phyloP scores from a whole-genome alignment of 2,113 vertebrate species.

The Epinephelus moara region DNA sequence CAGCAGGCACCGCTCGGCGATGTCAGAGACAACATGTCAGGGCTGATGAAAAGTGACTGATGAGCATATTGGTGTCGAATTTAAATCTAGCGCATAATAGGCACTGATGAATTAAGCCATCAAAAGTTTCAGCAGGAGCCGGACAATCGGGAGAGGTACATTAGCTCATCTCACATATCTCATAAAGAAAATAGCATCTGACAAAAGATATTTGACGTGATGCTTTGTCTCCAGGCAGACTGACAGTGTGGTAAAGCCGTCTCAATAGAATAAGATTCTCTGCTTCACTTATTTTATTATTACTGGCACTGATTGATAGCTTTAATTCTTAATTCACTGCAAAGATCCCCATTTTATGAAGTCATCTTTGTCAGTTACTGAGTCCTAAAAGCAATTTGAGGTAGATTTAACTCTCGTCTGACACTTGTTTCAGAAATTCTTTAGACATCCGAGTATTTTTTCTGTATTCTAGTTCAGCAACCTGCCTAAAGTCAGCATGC shows the following conservation, averaged over 20 bases:
- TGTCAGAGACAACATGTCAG: constrained; percentile 48
- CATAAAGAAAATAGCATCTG: constrained; percentile 44
- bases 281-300: constrained; percentile 8
- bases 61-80: constrained; percentile 60
- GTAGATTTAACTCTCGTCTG: not conserved
- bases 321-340: constrained; percentile 41
- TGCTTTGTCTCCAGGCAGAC: constrained; percentile 24
- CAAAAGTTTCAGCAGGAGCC: constrained; percentile 41
- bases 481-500: no score
- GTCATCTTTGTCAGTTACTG: constrained; percentile 9
- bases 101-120: constrained; percentile 65
- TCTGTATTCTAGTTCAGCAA: no score
- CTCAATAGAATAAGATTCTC: constrained; percentile 16
- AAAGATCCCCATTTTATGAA: constrained; percentile 11
- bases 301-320: constrained; percentile 20
- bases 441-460: no score
- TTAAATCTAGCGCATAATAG: constrained; percentile 49
- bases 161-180: constrained; percentile 47
- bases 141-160: constrained; percentile 17
- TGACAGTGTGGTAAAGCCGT: constrained; percentile 14
- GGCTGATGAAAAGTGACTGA: constrained; percentile 67
- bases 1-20: not conserved
- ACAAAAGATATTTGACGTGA: constrained; percentile 28
- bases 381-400: constrained; percentile 14
- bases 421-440: no score